Evolutionary conservation across 2,113 vertebrate genomes (phyloP).

Genomic region (Tyto alba): DNA sequence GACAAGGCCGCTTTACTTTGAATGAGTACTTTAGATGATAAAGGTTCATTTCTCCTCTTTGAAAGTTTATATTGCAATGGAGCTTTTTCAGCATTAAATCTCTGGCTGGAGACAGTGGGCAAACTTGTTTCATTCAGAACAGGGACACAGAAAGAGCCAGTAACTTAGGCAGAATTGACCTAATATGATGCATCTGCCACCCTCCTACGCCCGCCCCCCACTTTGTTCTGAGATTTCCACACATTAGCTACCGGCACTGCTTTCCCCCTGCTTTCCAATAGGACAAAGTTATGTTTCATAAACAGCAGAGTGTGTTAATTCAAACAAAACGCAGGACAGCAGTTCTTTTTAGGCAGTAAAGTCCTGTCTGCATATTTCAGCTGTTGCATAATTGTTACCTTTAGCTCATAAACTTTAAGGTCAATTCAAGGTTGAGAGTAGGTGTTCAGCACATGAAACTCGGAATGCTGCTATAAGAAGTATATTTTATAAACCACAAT

Average conservation of each 20-base stretch:
- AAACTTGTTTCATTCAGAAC: background rate
- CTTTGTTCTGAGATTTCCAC: background rate
- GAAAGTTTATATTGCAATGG: background rate
- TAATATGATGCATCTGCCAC: background rate
- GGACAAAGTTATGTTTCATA: constrained; percentile 43
- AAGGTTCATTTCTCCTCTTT: background rate
- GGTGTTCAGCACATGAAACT: constrained; percentile 53
- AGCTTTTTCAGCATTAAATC: background rate
- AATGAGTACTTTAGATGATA: background rate
- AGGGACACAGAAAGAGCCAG: background rate
- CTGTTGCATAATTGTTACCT: constrained; percentile 71
- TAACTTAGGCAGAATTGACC: background rate
- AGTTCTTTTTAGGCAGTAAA: constrained; percentile 58
- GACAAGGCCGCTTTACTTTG: background rate
- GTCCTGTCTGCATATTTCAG: constrained; percentile 70
- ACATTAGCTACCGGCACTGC: background rate
- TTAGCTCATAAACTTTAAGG: constrained; percentile 68
- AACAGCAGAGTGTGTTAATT: constrained; percentile 61
- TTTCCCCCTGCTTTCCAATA: background rate
- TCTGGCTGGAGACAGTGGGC: background rate
- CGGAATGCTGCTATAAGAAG: constrained; percentile 16
- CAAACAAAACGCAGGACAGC: constrained; percentile 66
- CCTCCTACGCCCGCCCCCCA: background rate
- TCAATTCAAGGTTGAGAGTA: constrained; percentile 53
- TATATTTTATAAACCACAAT: background rate